phyloP scores from a whole-genome alignment of 2,113 vertebrate genomes.

The Felis catus region DNA sequence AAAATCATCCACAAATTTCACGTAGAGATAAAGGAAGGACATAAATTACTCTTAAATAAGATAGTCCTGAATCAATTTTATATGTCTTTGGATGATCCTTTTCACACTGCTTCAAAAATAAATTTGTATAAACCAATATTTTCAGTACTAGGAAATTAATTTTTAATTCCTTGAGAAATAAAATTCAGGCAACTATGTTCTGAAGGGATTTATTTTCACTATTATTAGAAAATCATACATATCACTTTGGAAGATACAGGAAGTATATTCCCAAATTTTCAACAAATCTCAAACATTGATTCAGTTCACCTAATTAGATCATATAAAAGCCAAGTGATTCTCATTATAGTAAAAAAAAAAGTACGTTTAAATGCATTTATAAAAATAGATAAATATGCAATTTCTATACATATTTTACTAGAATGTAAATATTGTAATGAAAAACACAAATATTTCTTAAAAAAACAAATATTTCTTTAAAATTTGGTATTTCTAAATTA shows the following conservation, averaged over 20 bases:
- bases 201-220: background rate
- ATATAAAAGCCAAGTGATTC: background rate
- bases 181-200: background rate
- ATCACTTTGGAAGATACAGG: background rate
- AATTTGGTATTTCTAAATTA: background rate
- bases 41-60: conserved; percentile 33
- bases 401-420: background rate
- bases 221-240: background rate
- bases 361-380: background rate
- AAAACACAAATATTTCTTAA: background rate
- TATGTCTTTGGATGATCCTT: background rate
- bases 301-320: background rate
- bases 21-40: background rate
- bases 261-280: background rate
- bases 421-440: background rate
- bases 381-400: background rate
- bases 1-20: conserved; percentile 35
- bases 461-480: background rate
- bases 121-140: background rate
- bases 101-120: conserved; percentile 46
- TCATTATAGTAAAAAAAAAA: background rate
- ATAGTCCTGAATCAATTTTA: background rate
- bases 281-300: background rate
- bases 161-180: background rate
- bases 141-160: background rate